Evolutionary conservation across 2,113 vertebrate genomes (phyloP).

Genomic region (Todiramphus chloris): DNA sequence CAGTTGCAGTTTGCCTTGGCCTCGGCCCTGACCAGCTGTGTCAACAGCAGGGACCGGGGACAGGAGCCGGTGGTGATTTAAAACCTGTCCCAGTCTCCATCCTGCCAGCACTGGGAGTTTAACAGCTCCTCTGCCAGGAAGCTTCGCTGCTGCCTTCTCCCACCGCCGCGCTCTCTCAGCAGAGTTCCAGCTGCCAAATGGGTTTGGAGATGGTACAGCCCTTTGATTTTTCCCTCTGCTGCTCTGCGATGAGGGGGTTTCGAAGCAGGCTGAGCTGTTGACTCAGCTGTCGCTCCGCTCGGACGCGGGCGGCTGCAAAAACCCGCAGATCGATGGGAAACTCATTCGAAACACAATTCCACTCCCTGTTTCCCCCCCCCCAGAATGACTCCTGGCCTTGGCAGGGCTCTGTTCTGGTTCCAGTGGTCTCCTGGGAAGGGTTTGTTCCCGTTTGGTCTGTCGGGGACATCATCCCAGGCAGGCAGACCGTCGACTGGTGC

Average conservation of each 20-base stretch:
- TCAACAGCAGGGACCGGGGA: conserved; percentile 8
- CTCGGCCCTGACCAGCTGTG: conserved; percentile 66
- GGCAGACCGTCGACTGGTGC: background rate
- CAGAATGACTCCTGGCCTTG: background rate
- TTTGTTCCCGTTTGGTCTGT: background rate
- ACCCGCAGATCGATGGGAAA: background rate
- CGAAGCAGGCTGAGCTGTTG: conserved; percentile 2
- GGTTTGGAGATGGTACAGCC: background rate
- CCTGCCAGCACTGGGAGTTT: conserved; percentile 19
- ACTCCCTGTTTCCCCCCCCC: no score
- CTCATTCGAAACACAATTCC: background rate
- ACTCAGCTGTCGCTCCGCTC: background rate
- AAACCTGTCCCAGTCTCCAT: conserved; percentile 30
- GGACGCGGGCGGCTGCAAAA: background rate
- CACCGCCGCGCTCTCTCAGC: conserved; percentile 22
- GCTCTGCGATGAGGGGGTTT: background rate
- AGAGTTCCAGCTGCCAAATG: background rate
- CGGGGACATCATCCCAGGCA: background rate
- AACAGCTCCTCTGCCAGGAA: background rate
- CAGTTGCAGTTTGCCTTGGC: conserved; percentile 51
- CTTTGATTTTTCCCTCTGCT: background rate
- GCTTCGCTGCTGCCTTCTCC: background rate
- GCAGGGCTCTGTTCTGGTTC: background rate
- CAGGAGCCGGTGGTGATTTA: background rate
- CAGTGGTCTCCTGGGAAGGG: background rate